Conservation (phyloP, 92 coral and sea anemone species). For the Ricordea florida region DNA sequence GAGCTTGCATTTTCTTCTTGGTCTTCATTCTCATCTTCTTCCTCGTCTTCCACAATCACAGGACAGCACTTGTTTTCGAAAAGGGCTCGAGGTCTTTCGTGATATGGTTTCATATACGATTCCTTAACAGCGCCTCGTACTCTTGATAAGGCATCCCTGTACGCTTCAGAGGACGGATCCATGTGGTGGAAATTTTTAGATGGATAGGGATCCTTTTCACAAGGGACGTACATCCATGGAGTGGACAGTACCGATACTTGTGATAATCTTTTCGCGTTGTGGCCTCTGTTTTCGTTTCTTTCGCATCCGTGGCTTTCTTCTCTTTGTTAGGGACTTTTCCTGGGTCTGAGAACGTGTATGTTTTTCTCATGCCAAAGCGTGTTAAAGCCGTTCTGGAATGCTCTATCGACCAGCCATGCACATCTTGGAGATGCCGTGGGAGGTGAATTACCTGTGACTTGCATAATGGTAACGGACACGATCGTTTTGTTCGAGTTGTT, state of each 20-base stretch:
- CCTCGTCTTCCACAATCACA: neutral
- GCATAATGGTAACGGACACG: slow-evolving; percentile 3
- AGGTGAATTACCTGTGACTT: slow-evolving; percentile 25
- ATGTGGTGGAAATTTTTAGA: slow-evolving; percentile 31
- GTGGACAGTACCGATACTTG: slow-evolving; percentile 21
- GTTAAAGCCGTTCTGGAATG: neutral
- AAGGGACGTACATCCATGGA: slow-evolving; percentile 12
- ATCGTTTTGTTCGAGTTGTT: neutral
- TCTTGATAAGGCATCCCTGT: neutral
- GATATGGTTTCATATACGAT: neutral
- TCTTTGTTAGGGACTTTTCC: slow-evolving; percentile 2
- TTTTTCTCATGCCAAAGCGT: slow-evolving; percentile 9
- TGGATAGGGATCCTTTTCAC: slow-evolving; percentile 26
- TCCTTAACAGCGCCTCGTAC: neutral
- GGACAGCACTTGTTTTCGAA: neutral
- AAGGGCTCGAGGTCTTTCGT: neutral
- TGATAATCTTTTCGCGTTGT: slow-evolving; percentile 31
- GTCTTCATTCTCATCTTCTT: slow-evolving; percentile 17
- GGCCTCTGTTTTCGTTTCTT: neutral
- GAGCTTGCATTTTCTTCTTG: slow-evolving; percentile 5
- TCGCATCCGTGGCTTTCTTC: neutral
- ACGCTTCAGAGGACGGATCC: neutral
- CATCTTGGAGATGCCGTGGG: slow-evolving; percentile 38
- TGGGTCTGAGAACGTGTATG: neutral
- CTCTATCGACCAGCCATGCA: slow-evolving; percentile 42